A percentile compares a stretch with the other conserved stretches of the same genome.
phyloP scores from a whole-genome alignment of 2,113 vertebrate species.

The Anhinga rufa region DNA sequence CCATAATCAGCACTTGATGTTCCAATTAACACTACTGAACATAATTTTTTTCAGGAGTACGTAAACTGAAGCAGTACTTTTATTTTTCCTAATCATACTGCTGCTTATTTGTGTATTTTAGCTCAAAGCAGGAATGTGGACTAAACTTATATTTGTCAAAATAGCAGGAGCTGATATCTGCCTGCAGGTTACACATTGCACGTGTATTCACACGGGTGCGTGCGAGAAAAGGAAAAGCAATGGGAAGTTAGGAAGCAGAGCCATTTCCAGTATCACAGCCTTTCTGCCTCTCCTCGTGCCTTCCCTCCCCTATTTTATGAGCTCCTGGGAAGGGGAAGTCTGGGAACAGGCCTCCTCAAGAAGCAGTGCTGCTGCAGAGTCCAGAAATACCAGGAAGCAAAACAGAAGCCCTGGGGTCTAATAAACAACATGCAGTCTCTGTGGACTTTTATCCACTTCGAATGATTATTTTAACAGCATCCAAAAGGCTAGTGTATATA shows the following conservation, averaged over 20 bases:
- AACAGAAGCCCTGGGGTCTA: not conserved
- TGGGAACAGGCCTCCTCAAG: not conserved
- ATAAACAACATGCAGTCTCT: not conserved
- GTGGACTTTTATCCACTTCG: not conserved
- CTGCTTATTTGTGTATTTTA: not conserved
- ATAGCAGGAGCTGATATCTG: not conserved
- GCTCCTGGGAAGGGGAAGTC: not conserved
- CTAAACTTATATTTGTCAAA: not conserved
- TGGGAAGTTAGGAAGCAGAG: not conserved
- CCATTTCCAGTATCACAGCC: not conserved
- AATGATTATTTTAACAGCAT: conserved; percentile 18
- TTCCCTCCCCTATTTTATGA: not conserved
- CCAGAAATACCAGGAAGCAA: not conserved
- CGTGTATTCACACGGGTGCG: not conserved
- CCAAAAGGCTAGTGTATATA: not conserved
- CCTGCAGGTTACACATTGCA: not conserved
- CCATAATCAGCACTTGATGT: not conserved
- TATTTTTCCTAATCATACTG: not conserved
- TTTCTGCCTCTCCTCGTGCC: not conserved
- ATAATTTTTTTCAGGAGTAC: not conserved
- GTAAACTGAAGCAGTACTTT: not conserved
- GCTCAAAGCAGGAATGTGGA: not conserved
- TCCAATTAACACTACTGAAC: not conserved
- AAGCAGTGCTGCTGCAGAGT: not conserved
- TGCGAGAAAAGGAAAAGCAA: not conserved